Conservation (phyloP, 2,113 vertebrate species). For the Stictonetta naevosa region DNA sequence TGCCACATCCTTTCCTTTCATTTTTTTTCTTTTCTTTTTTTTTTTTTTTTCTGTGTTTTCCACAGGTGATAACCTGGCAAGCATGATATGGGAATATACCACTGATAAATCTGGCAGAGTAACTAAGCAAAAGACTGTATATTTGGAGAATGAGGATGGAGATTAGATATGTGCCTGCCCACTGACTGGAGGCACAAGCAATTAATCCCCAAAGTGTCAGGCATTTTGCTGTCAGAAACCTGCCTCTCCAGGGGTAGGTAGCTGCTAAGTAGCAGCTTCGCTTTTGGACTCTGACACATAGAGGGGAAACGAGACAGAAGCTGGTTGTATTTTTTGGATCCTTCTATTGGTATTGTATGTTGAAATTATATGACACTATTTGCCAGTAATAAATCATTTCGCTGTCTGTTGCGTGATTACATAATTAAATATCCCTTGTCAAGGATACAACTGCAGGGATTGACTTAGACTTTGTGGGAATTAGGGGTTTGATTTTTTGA, state of each 20-base stretch:
- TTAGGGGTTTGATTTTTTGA: constrained; percentile 56
- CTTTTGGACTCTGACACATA: constrained; percentile 3
- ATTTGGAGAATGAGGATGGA: not conserved
- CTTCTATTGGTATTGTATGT: constrained; percentile 43
- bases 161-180: not conserved
- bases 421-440: constrained; percentile 62
- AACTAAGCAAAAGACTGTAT: not conserved
- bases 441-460: constrained; percentile 2
- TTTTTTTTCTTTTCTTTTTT: too few relatives aligned
- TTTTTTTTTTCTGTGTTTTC: not conserved
- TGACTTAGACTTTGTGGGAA: constrained; percentile 54
- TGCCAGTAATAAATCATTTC: constrained; percentile 60
- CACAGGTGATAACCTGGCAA: not conserved
- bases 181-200: not conserved
- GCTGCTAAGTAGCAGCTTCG: constrained; percentile 49
- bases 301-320: constrained; percentile 26
- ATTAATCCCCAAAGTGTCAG: not conserved
- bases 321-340: constrained; percentile 63
- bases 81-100: not conserved
- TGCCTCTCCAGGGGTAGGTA: constrained; percentile 43
- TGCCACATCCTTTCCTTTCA: not conserved
- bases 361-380: constrained; percentile 46
- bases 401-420: constrained; percentile 27
- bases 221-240: not conserved
- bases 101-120: not conserved